Percentiles rank a stretch among this genome's conserved stretches.
phyloP scores from a whole-genome alignment of 2,797 vertebrate species.

The Pipistrellus kuhlii region DNA sequence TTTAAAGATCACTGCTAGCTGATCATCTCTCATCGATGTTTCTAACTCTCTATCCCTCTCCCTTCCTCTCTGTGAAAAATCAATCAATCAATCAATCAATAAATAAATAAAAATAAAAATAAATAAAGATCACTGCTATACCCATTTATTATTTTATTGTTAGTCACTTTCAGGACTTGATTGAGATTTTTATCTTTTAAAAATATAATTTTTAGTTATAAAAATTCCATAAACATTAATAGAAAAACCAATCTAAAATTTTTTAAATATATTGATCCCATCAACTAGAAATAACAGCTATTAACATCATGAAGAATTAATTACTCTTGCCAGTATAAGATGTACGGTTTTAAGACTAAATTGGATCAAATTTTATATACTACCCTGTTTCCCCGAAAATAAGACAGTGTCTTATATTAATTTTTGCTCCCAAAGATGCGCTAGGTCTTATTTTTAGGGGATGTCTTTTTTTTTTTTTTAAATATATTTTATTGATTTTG shows the following conservation, averaged over 20 bases:
- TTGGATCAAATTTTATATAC: neutral
- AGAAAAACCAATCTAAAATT: constrained; percentile 39
- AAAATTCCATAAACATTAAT: neutral
- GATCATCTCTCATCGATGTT: too few species aligned
- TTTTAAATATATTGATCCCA: neutral
- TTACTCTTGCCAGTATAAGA: neutral
- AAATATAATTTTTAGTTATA: neutral
- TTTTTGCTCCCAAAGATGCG: too few species aligned
- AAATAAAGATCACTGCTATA: neutral
- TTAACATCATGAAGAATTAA: neutral
- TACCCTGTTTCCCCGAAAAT: too few species aligned
- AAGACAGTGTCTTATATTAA: too few species aligned
- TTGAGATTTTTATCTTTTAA: constrained; percentile 9
- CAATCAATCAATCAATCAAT: too few species aligned
- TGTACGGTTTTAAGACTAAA: constrained; percentile 2
- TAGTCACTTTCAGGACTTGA: neutral
- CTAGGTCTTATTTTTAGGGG: too few species aligned
- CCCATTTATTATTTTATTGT: neutral
- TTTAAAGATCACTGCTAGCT: neutral
- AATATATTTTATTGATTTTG: too few species aligned
- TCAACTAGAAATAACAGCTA: constrained; percentile 9
- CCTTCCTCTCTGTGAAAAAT: too few species aligned
- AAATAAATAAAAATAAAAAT: too few species aligned
- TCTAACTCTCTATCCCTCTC: too few species aligned
- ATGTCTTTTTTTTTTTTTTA: too few species aligned